phyloP scores from a whole-genome alignment of 64 coral and sea anemone genomes.

The Platygyra sinensis region DNA sequence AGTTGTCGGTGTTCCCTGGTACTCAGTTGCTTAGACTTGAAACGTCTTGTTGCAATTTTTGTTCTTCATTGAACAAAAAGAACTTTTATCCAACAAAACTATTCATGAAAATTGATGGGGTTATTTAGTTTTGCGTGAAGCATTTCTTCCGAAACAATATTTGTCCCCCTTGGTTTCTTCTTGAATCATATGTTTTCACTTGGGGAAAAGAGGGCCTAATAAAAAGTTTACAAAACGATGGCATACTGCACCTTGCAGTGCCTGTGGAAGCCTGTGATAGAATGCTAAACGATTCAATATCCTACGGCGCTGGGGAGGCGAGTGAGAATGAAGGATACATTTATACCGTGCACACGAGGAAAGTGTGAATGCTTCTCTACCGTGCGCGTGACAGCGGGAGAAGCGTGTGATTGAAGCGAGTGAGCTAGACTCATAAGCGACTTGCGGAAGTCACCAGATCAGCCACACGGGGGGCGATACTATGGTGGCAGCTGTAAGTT shows the following conservation, averaged over 20 bases:
- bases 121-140: no score
- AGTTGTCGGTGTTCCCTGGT: no score
- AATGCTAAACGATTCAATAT: not conserved
- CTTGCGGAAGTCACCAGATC: slow-evolving; percentile 21
- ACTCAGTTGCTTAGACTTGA: no score
- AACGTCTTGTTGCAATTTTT: no score
- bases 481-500: slow-evolving; percentile 12
- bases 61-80: no score
- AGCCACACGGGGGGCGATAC: slow-evolving; percentile 6
- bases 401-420: not conserved
- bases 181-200: no score
- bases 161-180: no score
- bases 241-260: slow-evolving; percentile 30
- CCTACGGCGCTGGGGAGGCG: slow-evolving; percentile 10
- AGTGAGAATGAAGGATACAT: slow-evolving; percentile 32
- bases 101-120: no score
- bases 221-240: not conserved
- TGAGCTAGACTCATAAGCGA: slow-evolving; percentile 11
- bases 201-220: no score
- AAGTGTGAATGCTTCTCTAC: slow-evolving; percentile 13
- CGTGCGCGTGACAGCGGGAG: slow-evolving; percentile 16
- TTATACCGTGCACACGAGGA: slow-evolving; percentile 19
- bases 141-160: no score
- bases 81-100: no score
- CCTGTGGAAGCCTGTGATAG: slow-evolving; percentile 14